Percentiles rank a stretch among this genome's conserved stretches.
phyloP scores from a whole-genome alignment of 2,797 vertebrate species.

The Neopelma chrysocephalum region DNA sequence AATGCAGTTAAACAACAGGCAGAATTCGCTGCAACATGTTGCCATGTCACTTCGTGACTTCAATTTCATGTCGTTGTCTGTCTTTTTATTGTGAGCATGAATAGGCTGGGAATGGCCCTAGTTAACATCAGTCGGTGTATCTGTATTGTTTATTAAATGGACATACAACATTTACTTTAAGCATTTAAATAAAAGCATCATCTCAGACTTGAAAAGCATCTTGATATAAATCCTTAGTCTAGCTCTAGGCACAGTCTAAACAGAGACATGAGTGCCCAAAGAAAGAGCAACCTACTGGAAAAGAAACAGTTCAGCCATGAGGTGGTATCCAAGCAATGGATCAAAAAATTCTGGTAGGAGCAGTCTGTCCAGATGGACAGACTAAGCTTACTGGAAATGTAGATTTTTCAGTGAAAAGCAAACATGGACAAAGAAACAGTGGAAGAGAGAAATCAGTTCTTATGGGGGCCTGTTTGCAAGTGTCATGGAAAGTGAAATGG shows the following conservation, averaged over 20 bases:
- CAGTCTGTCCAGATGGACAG: not conserved
- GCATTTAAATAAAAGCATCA: not conserved
- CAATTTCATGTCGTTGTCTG: not conserved
- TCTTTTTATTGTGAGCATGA: not conserved
- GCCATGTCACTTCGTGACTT: not conserved
- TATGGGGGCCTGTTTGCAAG: not conserved
- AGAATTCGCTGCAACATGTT: not conserved
- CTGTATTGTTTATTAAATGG: not conserved
- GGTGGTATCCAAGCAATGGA: not conserved
- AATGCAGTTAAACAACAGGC: not conserved
- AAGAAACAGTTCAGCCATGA: not conserved
- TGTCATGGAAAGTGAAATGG: not conserved
- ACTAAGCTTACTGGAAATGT: not conserved
- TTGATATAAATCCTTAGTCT: not conserved
- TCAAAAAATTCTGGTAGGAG: not conserved
- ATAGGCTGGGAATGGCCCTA: not conserved
- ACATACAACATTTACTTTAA: not conserved
- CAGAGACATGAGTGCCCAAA: not conserved
- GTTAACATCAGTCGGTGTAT: not conserved
- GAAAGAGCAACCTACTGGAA: not conserved
- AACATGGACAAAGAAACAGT: not conserved
- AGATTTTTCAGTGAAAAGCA: not conserved
- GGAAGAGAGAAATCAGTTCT: fast-evolving
- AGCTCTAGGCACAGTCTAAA: not conserved
- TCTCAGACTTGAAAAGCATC: not conserved